Evolutionary conservation across 2,113 vertebrate genomes (phyloP), one percentile per base, ranked within the genome.

Genomic region (Aegotheles bennettii): DNA sequence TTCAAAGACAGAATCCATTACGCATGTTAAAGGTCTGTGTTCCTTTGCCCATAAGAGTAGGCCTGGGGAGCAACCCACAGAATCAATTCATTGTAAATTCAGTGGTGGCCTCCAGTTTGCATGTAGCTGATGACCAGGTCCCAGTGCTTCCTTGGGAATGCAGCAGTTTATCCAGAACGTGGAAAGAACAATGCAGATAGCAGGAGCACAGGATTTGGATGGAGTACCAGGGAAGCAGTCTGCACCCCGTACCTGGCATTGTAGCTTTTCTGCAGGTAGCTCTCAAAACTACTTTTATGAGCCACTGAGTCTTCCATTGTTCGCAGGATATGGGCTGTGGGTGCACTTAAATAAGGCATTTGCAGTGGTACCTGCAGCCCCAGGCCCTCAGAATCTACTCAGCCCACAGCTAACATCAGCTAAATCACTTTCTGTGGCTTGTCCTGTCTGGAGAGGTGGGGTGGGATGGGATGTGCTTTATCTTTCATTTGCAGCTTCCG

Each of bases 211-310:
- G 50, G 29, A 18, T 48, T 36, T 71, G 40, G 45, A 35, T 20
- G 24, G 18, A 57, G 42, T 42, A 91, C 25, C 18, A 40, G 25
- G 21, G 21, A 73, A 10, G 13, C 10, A 20, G 7, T 12, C 24
- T n/a, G 16, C 36, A 47, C 10, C n/a, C 25, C 2, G 1, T 19
- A 3, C n/a, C 8, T 7, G 3, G 19, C 64, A 19, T 11, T 4
- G 12, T 12, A 31, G 11, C 10, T 6, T 13, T 53, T 40, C 26
- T 33, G 8, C 31, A 67, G 31, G 13, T 36, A 24, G 17, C 25
- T 53, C n/a, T 43, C 61, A 26, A 43, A 84, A 24, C 13, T 14
- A 7, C 28, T 28, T 85, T 45, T 31, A 13, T 4, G 3, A 81
- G 26, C 48, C 18, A 9, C 38, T 15, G 14, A 59, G 3, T 10